Evolutionary conservation across 2,888 invertebrate genomes (phyloP), one percentile per base, ranked within the genome.

Genomic region (Ormyrus thymus): DNA sequence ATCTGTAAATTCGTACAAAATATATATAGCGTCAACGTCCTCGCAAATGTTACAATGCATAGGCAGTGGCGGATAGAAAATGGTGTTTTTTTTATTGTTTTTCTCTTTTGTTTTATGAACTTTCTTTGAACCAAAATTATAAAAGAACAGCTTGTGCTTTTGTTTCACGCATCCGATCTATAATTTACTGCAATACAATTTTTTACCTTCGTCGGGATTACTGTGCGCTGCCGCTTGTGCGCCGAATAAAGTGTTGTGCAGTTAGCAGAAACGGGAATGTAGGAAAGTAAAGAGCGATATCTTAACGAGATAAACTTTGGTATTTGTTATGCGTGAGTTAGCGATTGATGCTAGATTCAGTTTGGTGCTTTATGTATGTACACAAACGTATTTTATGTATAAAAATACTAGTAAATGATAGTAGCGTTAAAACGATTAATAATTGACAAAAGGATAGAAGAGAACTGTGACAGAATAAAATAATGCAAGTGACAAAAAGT

Each of bases 251-350:
- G 80, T 69, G 78, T 58, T 78, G 55, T 68, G 50, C 55, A 82
- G 55, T 61, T 53, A 76, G 75, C 62, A 61, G 61, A 79, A 77
- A 81, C 71, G 81, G 85, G 83, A 86, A 84, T 85, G 84, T 83
- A 83, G 78, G 81, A 82, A 82, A 84, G 84, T 81, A 84, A 84
- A 83, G 79, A 82, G 78, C 82, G 81, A 84, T 83, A 82, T 86
- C 86, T 88, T 86, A 86, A 86, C 87, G 87, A 84, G 85, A 87
- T 89, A 88, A 89, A 89, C 89, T 90, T 90, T 90, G 89, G 89
- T 89, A 89, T 90, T 86, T 88, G 85, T 86, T 85, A 86, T 88
- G 85, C 84, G 85, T 86, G 86, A 84, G 84, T 84, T 83, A 85
- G 85, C 85, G 78, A 85, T 81, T 72, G 80, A 79, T 80, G 70